These are phyloP conservation scores for Peromyscus nudipes DNA, from an alignment of 2,797 vertebrate species.

Conservation along the genomic window DNA sequence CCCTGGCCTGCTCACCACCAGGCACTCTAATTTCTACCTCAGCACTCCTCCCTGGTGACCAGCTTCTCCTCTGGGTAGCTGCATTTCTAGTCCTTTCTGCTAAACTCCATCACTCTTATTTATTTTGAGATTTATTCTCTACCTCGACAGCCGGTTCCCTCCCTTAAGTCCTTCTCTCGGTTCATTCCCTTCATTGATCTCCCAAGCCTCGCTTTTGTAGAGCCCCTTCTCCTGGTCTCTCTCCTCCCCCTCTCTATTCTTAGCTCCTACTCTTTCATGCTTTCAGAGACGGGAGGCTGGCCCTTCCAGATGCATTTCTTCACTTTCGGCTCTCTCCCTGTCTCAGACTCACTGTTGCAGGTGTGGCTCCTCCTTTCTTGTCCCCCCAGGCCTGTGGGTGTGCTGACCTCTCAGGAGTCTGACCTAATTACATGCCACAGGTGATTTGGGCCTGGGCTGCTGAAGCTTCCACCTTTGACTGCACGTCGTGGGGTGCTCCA, in stretches of 20 bases:
- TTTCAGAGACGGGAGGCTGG: slow-evolving; percentile 56
- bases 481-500: neutral
- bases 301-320: slow-evolving; percentile 36
- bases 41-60: neutral
- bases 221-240: neutral
- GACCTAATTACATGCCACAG: neutral
- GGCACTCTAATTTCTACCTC: neutral
- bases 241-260: slow-evolving; percentile 71
- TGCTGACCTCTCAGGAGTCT: neutral
- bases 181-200: slow-evolving; percentile 75
- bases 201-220: slow-evolving; percentile 51
- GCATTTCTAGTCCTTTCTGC: slow-evolving; percentile 41
- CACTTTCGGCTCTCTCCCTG: neutral
- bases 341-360: neutral
- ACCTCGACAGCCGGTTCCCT: neutral
- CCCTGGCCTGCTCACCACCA: neutral
- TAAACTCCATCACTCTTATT: slow-evolving; percentile 65
- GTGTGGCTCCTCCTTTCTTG: neutral
- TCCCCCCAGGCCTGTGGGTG: neutral
- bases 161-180: slow-evolving; percentile 51
- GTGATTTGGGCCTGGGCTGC: neutral
- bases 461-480: neutral
- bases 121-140: slow-evolving; percentile 75
- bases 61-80: neutral
- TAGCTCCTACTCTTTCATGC: slow-evolving; percentile 74